Evolutionary conservation across 2,113 vertebrate genomes (phyloP), one percentile per base, ranked within the genome.

Genomic region (Hirundichthys speculiger): DNA sequence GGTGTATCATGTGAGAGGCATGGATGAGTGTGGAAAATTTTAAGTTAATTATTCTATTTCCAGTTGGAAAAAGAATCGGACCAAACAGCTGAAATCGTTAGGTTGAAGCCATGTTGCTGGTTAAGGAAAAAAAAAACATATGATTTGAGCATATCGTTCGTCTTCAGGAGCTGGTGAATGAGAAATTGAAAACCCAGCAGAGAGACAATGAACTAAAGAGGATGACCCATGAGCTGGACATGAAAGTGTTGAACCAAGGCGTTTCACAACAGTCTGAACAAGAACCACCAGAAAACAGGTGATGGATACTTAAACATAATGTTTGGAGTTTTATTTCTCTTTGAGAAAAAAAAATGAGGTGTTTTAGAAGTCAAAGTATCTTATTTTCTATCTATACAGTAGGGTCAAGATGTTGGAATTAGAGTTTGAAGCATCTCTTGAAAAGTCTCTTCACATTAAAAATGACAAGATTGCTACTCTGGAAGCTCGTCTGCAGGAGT

Each of bases 361-460:
- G 27, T 15, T 48, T 53, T 16, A 34, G 25, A 16, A 9, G 1
- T 5, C 18, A 46, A 25, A 22, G 25, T 1, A 21, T 7, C 19
- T 15, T 52, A 0, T 60, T 34, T 34, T 16, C 16, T 27, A 9
- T 41, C 15, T 24, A 1, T 49, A 21, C 63, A 74, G 77, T 83
- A 97, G 96, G 78, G 96, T 96, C 78, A 96, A 95, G 88, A 94
- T 97, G 89, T 88, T 99, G 80, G 96, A 98, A 88, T 97, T 95
- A 45, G 96, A 96, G 77, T 84, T 99, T 79, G 96, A 97, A 91
- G 94, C 93, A 0, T 96, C 95, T 0, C 85, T 98, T 48, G 98
- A 97, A 82, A 96, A 92, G 69, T 97, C 96, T n/a, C 92, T 99
- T 4, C 95, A 96, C 92, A 96, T 99, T 80, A 98, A 98, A 92